Base-by-base conservation (phyloP, 1,140 invertebrate genomes). In the Ceratoteleas bidentatus region DNA sequence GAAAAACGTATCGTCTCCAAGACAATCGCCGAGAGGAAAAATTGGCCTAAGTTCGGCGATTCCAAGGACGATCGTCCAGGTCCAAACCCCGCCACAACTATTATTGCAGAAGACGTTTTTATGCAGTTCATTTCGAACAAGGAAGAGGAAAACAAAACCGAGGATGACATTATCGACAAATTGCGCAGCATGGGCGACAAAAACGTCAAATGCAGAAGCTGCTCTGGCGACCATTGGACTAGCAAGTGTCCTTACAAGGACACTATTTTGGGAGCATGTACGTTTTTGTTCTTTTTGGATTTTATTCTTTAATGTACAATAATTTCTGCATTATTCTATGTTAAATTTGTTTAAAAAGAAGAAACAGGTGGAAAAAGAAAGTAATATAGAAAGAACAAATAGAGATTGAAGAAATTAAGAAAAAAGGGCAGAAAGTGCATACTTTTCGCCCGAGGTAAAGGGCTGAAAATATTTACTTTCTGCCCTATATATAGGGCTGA, bases 201-300 rank as follows among this genome's bases (percentile, higher is more conserved):
- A 87, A 95, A 96, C 84, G 96, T 99, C 60, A 97, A 97, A 87
- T 99, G 98, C 88, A 94, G 98, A 90, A 97, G 96, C 68, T 99
- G 98, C 92, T 97, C 97, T 87, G 97, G 97, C 13, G 98, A 99
- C 84, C 98, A 99, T 93, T 99, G 98, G 97, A 99, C 98, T 5
- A 95, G 97, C 52, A 97, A 97, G 84, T 99, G 98, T 94, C 98
- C 98, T 1, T 99, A 97, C 93, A 99, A 99, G 91, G 97, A 98
- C 85, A 97, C 95, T 85, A 93, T 94, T n/a, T n/a, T n/a, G n/a
- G n/a, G n/a, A n/a, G n/a, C n/a, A n/a, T n/a, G n/a, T n/a, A n/a
- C n/a, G n/a, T n/a, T n/a, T n/a, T n/a, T n/a, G n/a, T n/a, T n/a
- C n/a, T n/a, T n/a, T n/a, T n/a, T n/a, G n/a, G n/a, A n/a, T n/a